A percentile compares a stretch with the other conserved stretches of the same genome.
These are phyloP conservation scores for Choloepus didactylus DNA, from an alignment of 2,797 vertebrate genomes.

Conservation along the genomic window DNA sequence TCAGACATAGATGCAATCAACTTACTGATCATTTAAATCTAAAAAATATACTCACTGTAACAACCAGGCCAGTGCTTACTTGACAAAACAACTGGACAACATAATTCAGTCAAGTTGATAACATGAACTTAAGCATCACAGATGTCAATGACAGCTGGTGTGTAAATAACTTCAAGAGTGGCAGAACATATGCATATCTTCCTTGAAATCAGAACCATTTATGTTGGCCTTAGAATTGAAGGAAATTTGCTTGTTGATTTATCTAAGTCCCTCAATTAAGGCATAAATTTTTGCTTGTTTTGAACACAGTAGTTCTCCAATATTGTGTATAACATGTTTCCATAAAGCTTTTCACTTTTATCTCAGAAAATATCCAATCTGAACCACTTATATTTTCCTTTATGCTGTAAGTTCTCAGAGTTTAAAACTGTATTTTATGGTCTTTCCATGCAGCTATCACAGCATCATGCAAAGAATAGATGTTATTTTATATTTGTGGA, in stretches of 20 bases:
- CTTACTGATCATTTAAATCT: no score
- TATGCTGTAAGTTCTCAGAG: not conserved
- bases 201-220: not conserved
- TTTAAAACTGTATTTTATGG: not conserved
- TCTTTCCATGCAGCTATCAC: not conserved
- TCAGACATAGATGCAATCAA: no score
- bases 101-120: no score
- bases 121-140: no score
- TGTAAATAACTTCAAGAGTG: no score
- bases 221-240: not conserved
- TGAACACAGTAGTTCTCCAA: not conserved
- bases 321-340: not conserved
- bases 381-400: not conserved
- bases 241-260: no score
- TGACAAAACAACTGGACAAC: no score
- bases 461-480: not conserved
- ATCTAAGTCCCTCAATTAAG: not conserved
- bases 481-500: not conserved
- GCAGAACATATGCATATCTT: not conserved
- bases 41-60: no score
- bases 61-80: no score
- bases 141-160: no score
- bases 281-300: not conserved
- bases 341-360: not conserved
- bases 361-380: not conserved